Evolutionary conservation across 1,140 invertebrate species (phyloP).

Genomic region (Drosophila eugracilis): DNA sequence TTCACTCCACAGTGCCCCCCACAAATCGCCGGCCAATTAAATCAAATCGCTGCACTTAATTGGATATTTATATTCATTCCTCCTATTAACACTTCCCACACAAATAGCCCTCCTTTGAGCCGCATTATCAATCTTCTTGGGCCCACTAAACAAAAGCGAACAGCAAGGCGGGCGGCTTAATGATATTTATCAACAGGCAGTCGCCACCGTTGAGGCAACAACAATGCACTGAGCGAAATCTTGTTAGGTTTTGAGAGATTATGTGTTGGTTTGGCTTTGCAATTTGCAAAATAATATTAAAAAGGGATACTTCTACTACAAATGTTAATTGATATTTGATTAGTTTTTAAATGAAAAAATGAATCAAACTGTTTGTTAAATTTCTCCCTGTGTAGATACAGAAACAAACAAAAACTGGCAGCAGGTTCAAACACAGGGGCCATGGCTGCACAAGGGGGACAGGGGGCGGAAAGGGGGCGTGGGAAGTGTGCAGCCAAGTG

Average conservation of each 20-base stretch:
- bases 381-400: not conserved
- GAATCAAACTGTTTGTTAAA: no score
- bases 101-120: constrained; percentile 30
- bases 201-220: constrained; percentile 21
- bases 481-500: constrained; percentile 48
- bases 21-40: constrained; percentile 32
- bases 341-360: no score
- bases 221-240: not conserved
- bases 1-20: constrained; percentile 2
- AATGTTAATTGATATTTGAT: no score
- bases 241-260: no score
- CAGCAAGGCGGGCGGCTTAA: constrained; percentile 29
- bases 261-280: no score
- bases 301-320: no score
- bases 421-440: constrained; percentile 60
- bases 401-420: constrained; percentile 27
- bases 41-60: constrained; percentile 42
- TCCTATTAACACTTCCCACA: constrained; percentile 35
- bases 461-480: constrained; percentile 19
- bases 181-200: constrained; percentile 73
- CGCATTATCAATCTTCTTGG: constrained; percentile 39
- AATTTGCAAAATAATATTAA: no score
- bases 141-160: constrained; percentile 24
- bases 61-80: constrained; percentile 49
- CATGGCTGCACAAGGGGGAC: constrained; percentile 38